These are phyloP conservation scores for Yponomeuta cagnagella DNA, from an alignment of 2,888 invertebrate genomes.

Conservation along the genomic window DNA sequence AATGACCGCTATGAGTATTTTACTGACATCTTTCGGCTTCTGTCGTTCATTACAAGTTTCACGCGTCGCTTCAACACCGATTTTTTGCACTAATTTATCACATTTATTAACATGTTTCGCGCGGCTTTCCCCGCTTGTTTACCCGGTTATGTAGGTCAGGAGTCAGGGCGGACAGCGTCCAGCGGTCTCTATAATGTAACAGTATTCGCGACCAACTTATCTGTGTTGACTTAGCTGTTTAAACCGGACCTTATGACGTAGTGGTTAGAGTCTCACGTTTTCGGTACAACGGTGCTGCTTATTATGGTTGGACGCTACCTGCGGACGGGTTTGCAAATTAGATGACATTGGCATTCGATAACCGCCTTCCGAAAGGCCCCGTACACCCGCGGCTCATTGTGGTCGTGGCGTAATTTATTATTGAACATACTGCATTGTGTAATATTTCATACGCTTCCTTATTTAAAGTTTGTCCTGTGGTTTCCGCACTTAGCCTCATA, in stretches of 20 bases:
- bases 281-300: background rate
- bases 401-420: constrained; percentile 13
- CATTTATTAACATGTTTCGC: constrained; percentile 8
- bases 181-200: constrained; percentile 24
- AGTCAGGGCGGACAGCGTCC: constrained; percentile 28
- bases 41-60: background rate
- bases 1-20: constrained; percentile 1
- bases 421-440: constrained; percentile 7
- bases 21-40: background rate
- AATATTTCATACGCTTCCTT: constrained; percentile 6
- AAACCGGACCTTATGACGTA: constrained; percentile 3
- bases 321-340: constrained; percentile 61
- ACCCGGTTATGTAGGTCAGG: constrained; percentile 45
- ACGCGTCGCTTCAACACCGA: background rate
- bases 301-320: constrained; percentile 4
- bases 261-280: background rate
- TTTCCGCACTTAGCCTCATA: background rate
- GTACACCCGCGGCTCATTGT: constrained; percentile 8
- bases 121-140: constrained; percentile 14
- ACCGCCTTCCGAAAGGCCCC: constrained; percentile 16
- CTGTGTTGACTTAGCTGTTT: background rate
- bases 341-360: constrained; percentile 64
- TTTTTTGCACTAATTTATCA: constrained; percentile 12
- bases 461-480: background rate
- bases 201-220: background rate